These are phyloP conservation scores for Sebastes alutus DNA, from an alignment of 2,797 vertebrate species.

Conservation along the genomic window DNA sequence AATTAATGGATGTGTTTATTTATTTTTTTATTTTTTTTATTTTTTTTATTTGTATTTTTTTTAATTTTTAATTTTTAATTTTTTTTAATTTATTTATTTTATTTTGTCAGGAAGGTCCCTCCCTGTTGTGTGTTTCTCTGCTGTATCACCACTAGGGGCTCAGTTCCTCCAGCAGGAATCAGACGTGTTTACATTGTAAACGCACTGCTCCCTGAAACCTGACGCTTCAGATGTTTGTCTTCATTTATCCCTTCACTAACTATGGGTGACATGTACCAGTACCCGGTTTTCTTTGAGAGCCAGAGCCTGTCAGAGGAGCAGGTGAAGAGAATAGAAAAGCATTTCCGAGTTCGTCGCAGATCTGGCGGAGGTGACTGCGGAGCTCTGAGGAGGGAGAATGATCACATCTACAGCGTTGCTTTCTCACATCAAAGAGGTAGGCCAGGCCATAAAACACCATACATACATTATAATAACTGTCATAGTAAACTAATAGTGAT, in stretches of 20 bases:
- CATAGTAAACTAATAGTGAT: neutral
- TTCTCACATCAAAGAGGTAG: constrained; percentile 44
- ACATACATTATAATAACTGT: neutral
- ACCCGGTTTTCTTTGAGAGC: constrained; percentile 51
- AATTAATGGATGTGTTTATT: no score
- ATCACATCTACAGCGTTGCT: constrained; percentile 9
- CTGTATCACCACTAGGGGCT: neutral
- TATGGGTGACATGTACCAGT: constrained; percentile 25
- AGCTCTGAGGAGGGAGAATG: fast-evolving
- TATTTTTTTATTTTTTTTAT: no score
- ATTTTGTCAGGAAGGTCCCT: no score
- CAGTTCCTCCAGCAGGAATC: fast-evolving
- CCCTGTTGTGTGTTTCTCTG: neutral
- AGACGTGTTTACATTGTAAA: neutral
- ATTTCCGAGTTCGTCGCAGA: constrained; percentile 44
- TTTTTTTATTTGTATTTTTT: no score
- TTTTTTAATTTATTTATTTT: no score
- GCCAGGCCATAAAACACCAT: neutral
- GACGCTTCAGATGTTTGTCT: neutral
- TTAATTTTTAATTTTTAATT: no score
- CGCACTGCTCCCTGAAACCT: fast-evolving
- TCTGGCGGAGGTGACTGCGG: constrained; percentile 66
- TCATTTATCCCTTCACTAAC: neutral
- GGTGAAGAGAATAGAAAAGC: neutral
- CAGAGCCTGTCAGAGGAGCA: neutral